Conservation (phyloP, 2,113 vertebrate species). For the Castor canadensis region DNA sequence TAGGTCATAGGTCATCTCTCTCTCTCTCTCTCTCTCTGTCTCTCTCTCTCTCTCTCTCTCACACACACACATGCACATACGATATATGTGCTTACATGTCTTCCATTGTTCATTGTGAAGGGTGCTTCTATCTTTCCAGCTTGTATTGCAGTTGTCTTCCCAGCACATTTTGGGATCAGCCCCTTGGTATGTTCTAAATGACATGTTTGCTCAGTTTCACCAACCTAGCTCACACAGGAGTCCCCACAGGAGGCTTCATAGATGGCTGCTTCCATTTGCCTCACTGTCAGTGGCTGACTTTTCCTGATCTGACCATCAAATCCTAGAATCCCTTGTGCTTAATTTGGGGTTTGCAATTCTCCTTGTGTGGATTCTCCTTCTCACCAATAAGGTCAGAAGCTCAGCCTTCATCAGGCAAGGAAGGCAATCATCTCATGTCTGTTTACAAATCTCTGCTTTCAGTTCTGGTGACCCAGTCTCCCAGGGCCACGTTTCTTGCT, state of each 20-base stretch:
- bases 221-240: neutral
- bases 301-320: neutral
- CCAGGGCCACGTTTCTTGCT: neutral
- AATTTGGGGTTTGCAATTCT: neutral
- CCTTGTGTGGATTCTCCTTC: neutral
- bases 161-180: neutral
- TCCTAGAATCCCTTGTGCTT: neutral
- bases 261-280: neutral
- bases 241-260: accelerated
- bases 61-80: neutral
- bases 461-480: neutral
- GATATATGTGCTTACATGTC: neutral
- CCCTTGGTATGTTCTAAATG: neutral
- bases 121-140: neutral
- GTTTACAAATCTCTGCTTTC: neutral
- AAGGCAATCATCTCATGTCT: neutral
- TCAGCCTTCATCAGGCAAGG: neutral
- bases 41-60: no score
- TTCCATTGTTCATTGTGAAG: neutral
- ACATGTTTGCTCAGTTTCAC: neutral
- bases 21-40: no score
- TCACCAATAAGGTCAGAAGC: neutral
- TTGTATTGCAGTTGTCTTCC: neutral
- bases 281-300: neutral
- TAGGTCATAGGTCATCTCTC: neutral